Evolutionary conservation across 2,888 invertebrate genomes (phyloP), one percentile per base, ranked within the genome.

Genomic region (Oscheius sp.): DNA sequence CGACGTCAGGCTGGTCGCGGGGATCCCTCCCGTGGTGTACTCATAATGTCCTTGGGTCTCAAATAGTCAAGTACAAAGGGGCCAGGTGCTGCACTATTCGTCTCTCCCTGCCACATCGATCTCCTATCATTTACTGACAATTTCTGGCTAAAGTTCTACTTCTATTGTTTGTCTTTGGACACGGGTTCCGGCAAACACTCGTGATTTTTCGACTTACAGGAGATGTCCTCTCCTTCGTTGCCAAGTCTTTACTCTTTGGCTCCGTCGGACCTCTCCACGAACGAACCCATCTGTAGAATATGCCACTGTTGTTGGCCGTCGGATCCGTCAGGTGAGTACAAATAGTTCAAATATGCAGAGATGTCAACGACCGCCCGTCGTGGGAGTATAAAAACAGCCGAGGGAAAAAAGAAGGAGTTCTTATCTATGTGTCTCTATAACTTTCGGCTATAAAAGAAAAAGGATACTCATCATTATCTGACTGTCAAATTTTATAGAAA

Each of bases 301-400:
- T 89, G 89, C 77, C 89, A 89, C 73, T 89, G 89, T 74, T 89
- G 89, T 77, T 82, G 86, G 78, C 86, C 87, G 8, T 84, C 83
- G 22, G 82, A 83, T 71, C 83, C 86, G 54, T 59, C 67, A 59
- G 67, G 67, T 67, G 30, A 30, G 38, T 3, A n/a, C n/a, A n/a
- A 24, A 12, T 30, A 49, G 51, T 17, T 47, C 47, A n/a, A n/a
- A n/a, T n/a, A n/a, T n/a, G n/a, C n/a, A n/a, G n/a, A n/a, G n/a
- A n/a, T n/a, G n/a, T n/a, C n/a, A n/a, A n/a, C n/a, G n/a, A n/a
- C 32, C 9, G 12, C 33, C 4, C 20, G 2, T 26, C 24, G 36
- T 17, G 9, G 36, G 32, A 56, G 41, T 56, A 24, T 47, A 47
- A 47, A n/a, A n/a, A n/a, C n/a, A n/a, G n/a, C n/a, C 47, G 12